Conservation (phyloP, 2,888 invertebrate species). For the Watsonalla cultraria region DNA sequence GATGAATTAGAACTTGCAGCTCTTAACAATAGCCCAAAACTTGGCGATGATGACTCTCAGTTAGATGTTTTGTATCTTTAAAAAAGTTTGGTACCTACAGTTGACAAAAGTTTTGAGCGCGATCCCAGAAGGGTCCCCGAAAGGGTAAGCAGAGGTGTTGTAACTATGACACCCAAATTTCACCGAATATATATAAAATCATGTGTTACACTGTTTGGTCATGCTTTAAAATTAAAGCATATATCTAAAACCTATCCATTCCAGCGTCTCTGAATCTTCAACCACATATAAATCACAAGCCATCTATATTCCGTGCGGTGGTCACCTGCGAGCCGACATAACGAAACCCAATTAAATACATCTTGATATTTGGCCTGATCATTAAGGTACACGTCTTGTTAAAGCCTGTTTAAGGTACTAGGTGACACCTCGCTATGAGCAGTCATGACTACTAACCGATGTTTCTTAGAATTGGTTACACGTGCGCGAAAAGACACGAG, state of each 20-base stretch:
- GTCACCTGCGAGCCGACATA: conserved; percentile 62
- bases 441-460: conserved; percentile 35
- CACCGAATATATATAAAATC: no score
- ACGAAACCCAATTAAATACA: conserved; percentile 74
- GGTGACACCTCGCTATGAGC: conserved; percentile 28
- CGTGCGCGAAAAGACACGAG: neutral
- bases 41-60: no score
- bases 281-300: conserved; percentile 53
- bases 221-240: no score
- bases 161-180: no score
- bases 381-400: conserved; percentile 62
- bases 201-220: neutral
- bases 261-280: conserved; percentile 12
- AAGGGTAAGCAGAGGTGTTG: no score
- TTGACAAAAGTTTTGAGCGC: no score
- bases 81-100: no score
- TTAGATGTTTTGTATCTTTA: no score
- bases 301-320: conserved; percentile 58
- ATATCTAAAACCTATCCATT: neutral
- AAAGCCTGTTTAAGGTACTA: conserved; percentile 45
- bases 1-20: no score
- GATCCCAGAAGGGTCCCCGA: no score
- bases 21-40: no score
- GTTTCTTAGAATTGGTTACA: conserved; percentile 16
- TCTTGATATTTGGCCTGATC: conserved; percentile 67